phyloP scores from a whole-genome alignment of 2,888 invertebrate genomes.

The Ellobium chinense region DNA sequence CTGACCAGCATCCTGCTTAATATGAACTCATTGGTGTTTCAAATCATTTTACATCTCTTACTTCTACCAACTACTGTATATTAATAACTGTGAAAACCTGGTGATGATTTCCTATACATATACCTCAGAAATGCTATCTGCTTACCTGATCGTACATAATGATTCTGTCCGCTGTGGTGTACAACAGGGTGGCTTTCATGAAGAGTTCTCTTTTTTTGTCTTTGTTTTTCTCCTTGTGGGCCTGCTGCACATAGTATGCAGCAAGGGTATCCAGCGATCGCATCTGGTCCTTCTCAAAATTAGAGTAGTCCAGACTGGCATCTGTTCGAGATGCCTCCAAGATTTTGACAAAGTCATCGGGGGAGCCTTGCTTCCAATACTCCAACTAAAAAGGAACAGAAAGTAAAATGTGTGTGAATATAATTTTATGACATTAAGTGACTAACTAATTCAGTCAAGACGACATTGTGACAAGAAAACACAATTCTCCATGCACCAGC shows the following conservation, averaged over 20 bases:
- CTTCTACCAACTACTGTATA: no score
- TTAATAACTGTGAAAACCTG: no score
- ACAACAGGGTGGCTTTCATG: conserved; percentile 94
- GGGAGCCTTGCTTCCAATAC: conserved; percentile 95
- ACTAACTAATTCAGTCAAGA: no score
- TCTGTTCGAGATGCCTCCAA: conserved; percentile 90
- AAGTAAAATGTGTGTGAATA: no score
- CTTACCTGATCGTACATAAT: conserved; percentile 98
- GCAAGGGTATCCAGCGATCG: conserved; percentile 97
- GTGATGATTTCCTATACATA: no score
- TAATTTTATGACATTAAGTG: no score
- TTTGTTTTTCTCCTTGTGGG: conserved; percentile 94
- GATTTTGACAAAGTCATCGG: conserved; percentile 95
- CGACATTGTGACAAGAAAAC: no score
- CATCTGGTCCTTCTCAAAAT: conserved; percentile 98
- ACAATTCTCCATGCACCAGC: no score
- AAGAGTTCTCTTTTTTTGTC: conserved; percentile 95
- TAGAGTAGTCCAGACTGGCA: conserved; percentile 80
- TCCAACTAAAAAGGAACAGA: conserved; percentile 86
- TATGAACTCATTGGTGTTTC: no score
- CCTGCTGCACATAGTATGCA: conserved; percentile 94
- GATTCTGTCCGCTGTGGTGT: conserved; percentile 99
- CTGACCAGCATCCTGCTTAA: no score
- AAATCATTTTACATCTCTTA: no score
- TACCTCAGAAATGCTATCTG: no score